Conservation (phyloP, 2,113 vertebrate species). For the Riparia riparia region DNA sequence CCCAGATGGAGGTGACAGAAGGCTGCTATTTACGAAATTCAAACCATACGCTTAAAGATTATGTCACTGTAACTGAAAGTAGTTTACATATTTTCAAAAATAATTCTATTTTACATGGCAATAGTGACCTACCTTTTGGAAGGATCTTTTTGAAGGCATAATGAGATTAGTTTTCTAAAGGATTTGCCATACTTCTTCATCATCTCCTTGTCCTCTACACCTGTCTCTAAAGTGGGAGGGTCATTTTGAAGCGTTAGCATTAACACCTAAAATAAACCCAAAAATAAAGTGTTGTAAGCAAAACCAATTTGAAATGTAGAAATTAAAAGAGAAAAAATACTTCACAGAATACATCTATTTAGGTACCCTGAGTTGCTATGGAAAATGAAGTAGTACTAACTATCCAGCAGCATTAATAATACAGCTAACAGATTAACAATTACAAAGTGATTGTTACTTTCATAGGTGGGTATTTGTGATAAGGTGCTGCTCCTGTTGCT, state of each 20-base stretch:
- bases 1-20: background rate
- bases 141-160: slow-evolving; percentile 99
- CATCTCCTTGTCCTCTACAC: slow-evolving; percentile 96
- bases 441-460: slow-evolving; percentile 83
- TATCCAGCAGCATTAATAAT: background rate
- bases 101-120: background rate
- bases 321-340: background rate
- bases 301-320: background rate
- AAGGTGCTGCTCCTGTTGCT: slow-evolving; percentile 95
- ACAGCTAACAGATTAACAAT: background rate
- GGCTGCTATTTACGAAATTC: background rate
- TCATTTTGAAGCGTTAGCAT: slow-evolving; percentile 99
- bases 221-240: slow-evolving; percentile 94
- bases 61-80: background rate
- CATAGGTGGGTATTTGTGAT: slow-evolving; percentile 99
- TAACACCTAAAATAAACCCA: slow-evolving; percentile 85
- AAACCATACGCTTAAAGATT: background rate
- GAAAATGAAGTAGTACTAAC: background rate
- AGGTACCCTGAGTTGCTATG: background rate
- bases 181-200: slow-evolving; percentile 98
- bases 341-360: background rate
- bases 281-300: background rate
- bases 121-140: slow-evolving; percentile 89
- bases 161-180: slow-evolving; percentile 95
- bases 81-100: background rate